Evolutionary conservation across 1,140 invertebrate genomes (phyloP).

Genomic region (Druon quercuslanigerum): DNA sequence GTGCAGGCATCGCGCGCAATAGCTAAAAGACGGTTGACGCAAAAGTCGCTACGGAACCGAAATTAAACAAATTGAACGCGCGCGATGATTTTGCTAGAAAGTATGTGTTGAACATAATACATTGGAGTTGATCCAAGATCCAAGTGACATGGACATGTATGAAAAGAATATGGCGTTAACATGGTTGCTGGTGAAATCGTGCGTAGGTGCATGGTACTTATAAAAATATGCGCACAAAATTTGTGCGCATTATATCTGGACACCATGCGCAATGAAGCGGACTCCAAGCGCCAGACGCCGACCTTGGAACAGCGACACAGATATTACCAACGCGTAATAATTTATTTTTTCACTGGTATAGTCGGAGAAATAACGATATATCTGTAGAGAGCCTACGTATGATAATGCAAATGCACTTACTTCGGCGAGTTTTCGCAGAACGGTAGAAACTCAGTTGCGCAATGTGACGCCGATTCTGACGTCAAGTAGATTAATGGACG

Average conservation of each 20-base stretch:
- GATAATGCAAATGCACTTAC: slow-evolving; percentile 72
- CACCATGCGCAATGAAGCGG: slow-evolving; percentile 32
- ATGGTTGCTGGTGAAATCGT: slow-evolving; percentile 23
- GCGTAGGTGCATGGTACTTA: slow-evolving; percentile 17
- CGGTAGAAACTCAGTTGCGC: slow-evolving; percentile 38
- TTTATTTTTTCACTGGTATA: slow-evolving; percentile 77
- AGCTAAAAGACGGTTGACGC: too few relatives aligned
- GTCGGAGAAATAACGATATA: slow-evolving; percentile 73
- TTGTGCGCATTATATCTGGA: slow-evolving; percentile 38
- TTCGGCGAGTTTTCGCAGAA: slow-evolving; percentile 62
- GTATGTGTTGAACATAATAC: neutral
- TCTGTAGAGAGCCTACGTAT: slow-evolving; percentile 74
- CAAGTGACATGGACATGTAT: slow-evolving; percentile 15
- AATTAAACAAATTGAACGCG: neutral
- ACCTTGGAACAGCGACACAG: slow-evolving; percentile 54
- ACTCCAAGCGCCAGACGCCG: slow-evolving; percentile 40
- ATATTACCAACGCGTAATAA: slow-evolving; percentile 74
- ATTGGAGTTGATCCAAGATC: neutral
- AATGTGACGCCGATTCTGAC: slow-evolving; percentile 33
- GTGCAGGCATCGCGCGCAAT: too few relatives aligned
- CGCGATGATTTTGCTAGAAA: neutral
- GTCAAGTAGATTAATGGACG: slow-evolving; percentile 37
- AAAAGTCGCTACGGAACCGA: too few relatives aligned
- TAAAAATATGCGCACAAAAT: slow-evolving; percentile 33
- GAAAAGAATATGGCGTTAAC: slow-evolving; percentile 33